phyloP scores from a whole-genome alignment of 2,113 vertebrate genomes.

The Chionodraco myersi region DNA sequence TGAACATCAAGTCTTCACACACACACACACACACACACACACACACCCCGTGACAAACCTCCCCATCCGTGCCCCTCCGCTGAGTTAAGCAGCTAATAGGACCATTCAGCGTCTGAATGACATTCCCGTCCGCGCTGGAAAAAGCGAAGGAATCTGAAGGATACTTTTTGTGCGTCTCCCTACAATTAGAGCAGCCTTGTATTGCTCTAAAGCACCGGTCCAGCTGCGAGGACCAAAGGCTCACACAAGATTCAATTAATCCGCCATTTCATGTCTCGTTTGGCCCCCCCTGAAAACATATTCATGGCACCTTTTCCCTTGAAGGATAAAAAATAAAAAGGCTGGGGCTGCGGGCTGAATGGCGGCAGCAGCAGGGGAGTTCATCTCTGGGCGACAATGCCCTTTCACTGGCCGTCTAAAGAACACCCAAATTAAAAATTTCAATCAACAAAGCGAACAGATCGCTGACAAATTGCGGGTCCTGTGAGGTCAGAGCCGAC shows the following conservation, averaged over 20 bases:
- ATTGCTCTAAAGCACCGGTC: constrained; percentile 92
- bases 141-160: constrained; percentile 95
- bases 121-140: constrained; percentile 91
- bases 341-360: constrained; percentile 80
- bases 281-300: constrained; percentile 78
- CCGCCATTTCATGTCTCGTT: constrained; percentile 93
- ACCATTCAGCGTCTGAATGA: constrained; percentile 92
- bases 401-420: constrained; percentile 88
- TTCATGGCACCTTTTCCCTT: constrained; percentile 93
- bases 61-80: constrained; percentile 88
- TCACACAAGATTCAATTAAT: constrained; percentile 98
- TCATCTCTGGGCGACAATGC: constrained; percentile 87
- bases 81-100: constrained; percentile 98
- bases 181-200: constrained; percentile 93
- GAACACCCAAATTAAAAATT: constrained; percentile 96
- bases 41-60: constrained; percentile 84
- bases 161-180: constrained; percentile 93
- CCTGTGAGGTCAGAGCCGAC: constrained; percentile 74
- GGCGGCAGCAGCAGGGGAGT: constrained; percentile 85
- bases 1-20: constrained; percentile 32
- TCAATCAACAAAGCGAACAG: constrained; percentile 90
- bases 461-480: constrained; percentile 92
- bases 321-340: constrained; percentile 58
- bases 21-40: constrained; percentile 30
- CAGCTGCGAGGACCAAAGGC: constrained; percentile 90